A percentile compares a stretch with the other conserved stretches of the same genome.
These are phyloP conservation scores for Dicentrarchus labrax DNA, from an alignment of 2,113 vertebrate genomes.

Conservation along the genomic window DNA sequence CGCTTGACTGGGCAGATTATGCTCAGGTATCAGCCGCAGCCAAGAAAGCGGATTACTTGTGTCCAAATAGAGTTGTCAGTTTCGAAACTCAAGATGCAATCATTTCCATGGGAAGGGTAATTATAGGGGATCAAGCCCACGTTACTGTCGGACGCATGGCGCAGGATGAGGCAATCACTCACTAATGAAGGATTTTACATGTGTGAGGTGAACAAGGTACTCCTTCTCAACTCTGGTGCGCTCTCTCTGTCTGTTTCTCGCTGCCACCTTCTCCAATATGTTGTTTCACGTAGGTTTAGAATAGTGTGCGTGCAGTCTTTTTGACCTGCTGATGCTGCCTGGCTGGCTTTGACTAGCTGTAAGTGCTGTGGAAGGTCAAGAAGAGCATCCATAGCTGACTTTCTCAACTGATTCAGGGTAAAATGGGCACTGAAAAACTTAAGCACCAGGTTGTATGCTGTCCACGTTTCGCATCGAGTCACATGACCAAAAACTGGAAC, in stretches of 20 bases:
- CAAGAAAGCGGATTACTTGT: conserved; percentile 84
- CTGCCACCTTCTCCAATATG: background rate
- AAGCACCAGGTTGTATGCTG: background rate
- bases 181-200: conserved; percentile 85
- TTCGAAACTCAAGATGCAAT: conserved; percentile 84
- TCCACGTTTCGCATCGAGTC: background rate
- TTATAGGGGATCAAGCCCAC: conserved; percentile 80
- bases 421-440: background rate
- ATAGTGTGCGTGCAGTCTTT: background rate
- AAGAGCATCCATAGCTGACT: background rate
- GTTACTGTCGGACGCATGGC: conserved; percentile 74
- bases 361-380: background rate
- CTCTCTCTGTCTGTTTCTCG: conserved; percentile 36
- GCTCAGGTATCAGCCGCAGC: conserved; percentile 84
- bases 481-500: background rate
- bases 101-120: conserved; percentile 83
- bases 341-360: conserved; percentile 11
- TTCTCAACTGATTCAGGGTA: background rate
- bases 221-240: conserved; percentile 18
- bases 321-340: background rate
- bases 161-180: conserved; percentile 77
- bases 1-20: conserved; percentile 83
- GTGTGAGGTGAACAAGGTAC: conserved; percentile 75
- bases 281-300: conserved; percentile 3
- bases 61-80: conserved; percentile 87